phyloP scores from a whole-genome alignment of 2,113 vertebrate species.

The Oceanites oceanicus region DNA sequence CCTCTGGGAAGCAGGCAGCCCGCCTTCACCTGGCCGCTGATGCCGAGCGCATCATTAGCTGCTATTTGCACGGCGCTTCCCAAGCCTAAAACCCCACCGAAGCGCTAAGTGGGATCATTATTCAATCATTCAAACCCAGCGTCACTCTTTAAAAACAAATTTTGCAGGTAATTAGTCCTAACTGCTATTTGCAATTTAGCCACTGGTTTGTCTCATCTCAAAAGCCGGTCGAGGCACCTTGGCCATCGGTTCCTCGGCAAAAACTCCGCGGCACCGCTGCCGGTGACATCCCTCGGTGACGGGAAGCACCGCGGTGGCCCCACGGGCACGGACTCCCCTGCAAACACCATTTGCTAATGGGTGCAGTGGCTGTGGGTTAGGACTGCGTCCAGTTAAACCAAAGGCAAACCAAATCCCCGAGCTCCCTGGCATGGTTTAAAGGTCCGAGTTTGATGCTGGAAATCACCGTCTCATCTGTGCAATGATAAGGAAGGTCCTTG shows the following conservation, averaged over 20 bases:
- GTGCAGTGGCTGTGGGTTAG: rapidly evolving
- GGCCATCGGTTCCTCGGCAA: background rate
- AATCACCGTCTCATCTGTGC: rapidly evolving
- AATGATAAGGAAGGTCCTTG: background rate
- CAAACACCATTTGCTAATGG: rapidly evolving
- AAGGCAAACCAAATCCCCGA: background rate
- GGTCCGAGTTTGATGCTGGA: background rate
- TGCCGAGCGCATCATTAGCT: background rate
- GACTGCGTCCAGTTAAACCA: background rate
- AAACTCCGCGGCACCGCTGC: background rate
- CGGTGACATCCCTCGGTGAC: rapidly evolving
- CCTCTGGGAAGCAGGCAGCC: background rate
- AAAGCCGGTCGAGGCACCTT: background rate
- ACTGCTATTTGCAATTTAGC: background rate
- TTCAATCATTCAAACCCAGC: background rate
- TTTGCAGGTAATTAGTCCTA: background rate
- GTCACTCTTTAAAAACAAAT: background rate
- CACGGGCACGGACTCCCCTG: rapidly evolving
- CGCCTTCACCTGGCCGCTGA: background rate
- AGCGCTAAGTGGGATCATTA: background rate
- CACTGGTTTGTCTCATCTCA: background rate
- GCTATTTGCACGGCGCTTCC: background rate
- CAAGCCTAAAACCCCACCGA: background rate
- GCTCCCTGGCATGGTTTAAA: background rate
- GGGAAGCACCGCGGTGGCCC: background rate